Evolutionary conservation across 2,113 vertebrate species (phyloP), one percentile per base, ranked within the genome.

Genomic region (Mandrillus leucophaeus): DNA sequence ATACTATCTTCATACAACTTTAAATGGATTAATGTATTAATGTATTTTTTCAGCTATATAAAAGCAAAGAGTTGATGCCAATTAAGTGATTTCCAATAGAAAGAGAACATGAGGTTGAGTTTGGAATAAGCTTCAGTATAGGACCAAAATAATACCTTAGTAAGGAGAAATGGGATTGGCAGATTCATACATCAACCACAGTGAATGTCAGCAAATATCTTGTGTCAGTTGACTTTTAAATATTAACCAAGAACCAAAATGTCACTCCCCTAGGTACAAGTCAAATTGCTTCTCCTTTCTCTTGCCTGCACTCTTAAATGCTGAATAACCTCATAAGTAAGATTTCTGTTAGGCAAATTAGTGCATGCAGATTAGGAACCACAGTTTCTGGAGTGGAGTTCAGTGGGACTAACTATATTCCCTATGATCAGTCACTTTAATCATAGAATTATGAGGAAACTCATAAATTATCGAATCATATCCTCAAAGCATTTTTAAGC

Each of bases 1-100:
- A 93, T 93, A 88, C n/a, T 38, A 87, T 61, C 48, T 84, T 86
- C 23, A 25, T 97, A 88, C 12, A 82, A 85, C 73, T 96, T 75
- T 72, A 76, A 95, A 93, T 43, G 80, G 27, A 94, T 88, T 83
- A 81, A 88, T 87, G 20, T 75, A 94, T 88, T 83, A 81, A 88
- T 87, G 20, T 75, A 92, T 89, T 90, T 95, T 90, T 90, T 97
- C 85, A 94, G 72, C 17, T 64, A 11, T 78, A 88, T 85, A 90
- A 73, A 86, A 82, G 59, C 45, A 90, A 92, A 80, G 55, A 9
- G 12, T 59, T 13, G 9, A 78, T 88, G 13, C 43, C 78, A 61
- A 10, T 32, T 89, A 68, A 68, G 45, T 79, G 73, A 79, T 93
- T 93, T 91, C 50, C 81, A 70, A 52, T 50, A 57, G 78, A 78